Evolutionary conservation across 2,797 vertebrate genomes (phyloP).

Genomic region (Diceros bicornis): DNA sequence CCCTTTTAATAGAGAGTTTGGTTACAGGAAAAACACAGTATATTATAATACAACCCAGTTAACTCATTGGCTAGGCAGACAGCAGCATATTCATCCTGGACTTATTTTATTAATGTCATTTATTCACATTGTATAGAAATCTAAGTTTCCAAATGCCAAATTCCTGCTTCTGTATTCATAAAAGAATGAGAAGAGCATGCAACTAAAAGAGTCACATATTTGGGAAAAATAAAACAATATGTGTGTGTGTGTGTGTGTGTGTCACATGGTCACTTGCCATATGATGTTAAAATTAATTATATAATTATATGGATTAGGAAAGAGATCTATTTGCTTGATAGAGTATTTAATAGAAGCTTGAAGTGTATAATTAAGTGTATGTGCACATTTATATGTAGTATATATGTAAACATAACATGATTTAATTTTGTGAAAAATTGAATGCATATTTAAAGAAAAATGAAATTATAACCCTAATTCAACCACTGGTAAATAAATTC

Average conservation of each 20-base stretch:
- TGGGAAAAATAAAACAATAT: background rate
- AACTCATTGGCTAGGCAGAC: background rate
- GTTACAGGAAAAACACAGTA: background rate
- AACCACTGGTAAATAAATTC: background rate
- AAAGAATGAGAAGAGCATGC: background rate
- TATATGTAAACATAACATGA: background rate
- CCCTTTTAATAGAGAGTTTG: background rate
- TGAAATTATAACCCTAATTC: constrained; percentile 5
- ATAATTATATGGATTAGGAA: background rate
- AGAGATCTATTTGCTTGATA: background rate
- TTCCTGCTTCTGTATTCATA: background rate
- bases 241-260: background rate
- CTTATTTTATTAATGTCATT: background rate
- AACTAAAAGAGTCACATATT: background rate
- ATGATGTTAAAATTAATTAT: background rate
- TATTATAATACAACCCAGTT: background rate
- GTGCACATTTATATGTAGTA: background rate
- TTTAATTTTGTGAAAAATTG: background rate
- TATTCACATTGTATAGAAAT: background rate
- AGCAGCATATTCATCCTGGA: background rate
- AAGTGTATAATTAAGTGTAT: background rate
- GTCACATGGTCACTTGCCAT: background rate
- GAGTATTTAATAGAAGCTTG: background rate
- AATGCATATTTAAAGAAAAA: background rate
- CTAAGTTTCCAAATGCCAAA: background rate